Evolutionary conservation across 1,140 invertebrate species (phyloP).

Genomic region (Ostrea denselamellosa): DNA sequence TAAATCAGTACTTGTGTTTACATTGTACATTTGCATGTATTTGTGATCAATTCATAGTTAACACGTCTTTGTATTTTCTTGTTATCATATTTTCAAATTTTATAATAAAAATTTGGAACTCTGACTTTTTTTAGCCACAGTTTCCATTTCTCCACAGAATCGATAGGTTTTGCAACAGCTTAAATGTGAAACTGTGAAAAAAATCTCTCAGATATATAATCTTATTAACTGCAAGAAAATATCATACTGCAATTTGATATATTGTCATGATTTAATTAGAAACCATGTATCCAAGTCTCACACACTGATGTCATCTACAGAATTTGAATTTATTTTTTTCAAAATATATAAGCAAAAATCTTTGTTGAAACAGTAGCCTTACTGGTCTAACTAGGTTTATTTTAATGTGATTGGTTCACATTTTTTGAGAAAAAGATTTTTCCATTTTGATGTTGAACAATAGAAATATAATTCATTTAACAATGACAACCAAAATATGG

Average conservation of each 20-base stretch:
- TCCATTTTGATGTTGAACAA: too few relatives aligned
- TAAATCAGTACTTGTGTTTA: neutral
- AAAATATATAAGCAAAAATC: too few relatives aligned
- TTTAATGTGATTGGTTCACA: too few relatives aligned
- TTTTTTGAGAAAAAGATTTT: too few relatives aligned
- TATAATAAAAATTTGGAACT: too few relatives aligned
- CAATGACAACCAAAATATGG: too few relatives aligned
- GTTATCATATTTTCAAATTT: neutral
- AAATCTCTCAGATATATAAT: neutral
- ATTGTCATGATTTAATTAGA: neutral
- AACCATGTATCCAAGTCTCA: neutral
- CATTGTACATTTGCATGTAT: neutral
- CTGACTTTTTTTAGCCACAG: neutral
- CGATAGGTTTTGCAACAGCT: neutral
- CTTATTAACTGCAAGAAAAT: neutral
- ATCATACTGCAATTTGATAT: neutral
- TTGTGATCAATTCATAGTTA: neutral
- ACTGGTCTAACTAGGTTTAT: too few relatives aligned
- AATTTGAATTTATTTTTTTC: neutral
- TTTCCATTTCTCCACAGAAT: neutral
- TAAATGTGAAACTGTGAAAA: constrained; percentile 10
- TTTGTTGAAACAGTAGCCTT: too few relatives aligned
- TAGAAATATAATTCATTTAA: too few relatives aligned
- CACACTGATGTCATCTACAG: neutral
- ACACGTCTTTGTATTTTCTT: neutral